phyloP scores from a whole-genome alignment of 2,888 invertebrate species.

The Lycia hirtaria region DNA sequence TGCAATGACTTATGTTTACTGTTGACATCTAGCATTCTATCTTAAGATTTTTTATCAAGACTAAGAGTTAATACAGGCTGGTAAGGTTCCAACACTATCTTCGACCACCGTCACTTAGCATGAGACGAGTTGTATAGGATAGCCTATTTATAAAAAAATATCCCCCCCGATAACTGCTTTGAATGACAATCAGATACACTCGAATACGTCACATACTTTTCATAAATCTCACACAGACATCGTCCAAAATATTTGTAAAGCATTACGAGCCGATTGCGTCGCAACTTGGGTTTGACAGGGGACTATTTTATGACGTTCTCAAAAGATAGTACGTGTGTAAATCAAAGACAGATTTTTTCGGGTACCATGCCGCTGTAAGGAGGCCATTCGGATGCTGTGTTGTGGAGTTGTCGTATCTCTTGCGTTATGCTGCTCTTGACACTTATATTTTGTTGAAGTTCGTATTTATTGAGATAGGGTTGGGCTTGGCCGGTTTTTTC shows the following conservation, averaged over 20 bases:
- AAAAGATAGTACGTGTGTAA: constrained; percentile 66
- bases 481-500: not conserved
- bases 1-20: too few relatives aligned
- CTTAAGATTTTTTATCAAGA: too few relatives aligned
- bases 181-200: constrained; percentile 28
- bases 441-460: constrained; percentile 31
- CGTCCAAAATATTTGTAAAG: constrained; percentile 68
- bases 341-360: constrained; percentile 72
- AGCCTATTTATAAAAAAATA: not conserved
- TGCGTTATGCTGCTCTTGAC: constrained; percentile 34
- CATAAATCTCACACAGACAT: constrained; percentile 40
- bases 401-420: constrained; percentile 40
- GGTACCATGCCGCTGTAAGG: constrained; percentile 43
- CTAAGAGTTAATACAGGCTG: too few relatives aligned
- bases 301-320: constrained; percentile 77
- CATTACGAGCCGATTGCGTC: constrained; percentile 68
- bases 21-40: too few relatives aligned
- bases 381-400: constrained; percentile 50
- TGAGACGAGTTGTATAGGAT: too few relatives aligned
- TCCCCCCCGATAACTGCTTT: constrained; percentile 7
- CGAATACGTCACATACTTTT: constrained; percentile 35
- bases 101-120: too few relatives aligned
- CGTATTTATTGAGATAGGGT: constrained; percentile 32
- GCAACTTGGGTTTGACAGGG: constrained; percentile 70
- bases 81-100: too few relatives aligned